phyloP scores from a whole-genome alignment of 2,113 vertebrate genomes.

The Balaenoptera acutorostrata region DNA sequence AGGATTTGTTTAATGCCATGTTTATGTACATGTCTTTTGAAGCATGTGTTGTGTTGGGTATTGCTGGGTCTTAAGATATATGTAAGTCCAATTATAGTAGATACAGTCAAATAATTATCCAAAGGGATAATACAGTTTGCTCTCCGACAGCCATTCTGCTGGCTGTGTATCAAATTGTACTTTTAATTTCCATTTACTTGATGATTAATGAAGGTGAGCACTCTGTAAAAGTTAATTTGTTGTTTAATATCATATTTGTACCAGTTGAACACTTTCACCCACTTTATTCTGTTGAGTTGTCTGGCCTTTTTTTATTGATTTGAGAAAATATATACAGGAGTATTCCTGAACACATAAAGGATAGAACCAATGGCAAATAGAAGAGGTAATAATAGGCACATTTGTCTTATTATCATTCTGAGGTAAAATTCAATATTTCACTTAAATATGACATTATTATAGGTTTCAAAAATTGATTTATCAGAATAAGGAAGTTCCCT shows the following conservation, averaged over 20 bases:
- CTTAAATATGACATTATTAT: background rate
- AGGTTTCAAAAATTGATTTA: background rate
- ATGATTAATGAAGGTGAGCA: background rate
- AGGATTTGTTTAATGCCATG: background rate
- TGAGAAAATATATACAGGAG: background rate
- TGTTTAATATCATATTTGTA: background rate
- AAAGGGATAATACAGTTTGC: background rate
- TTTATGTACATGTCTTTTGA: background rate
- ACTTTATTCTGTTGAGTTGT: background rate
- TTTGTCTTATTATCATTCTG: background rate
- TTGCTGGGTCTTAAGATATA: background rate
- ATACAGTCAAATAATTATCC: background rate
- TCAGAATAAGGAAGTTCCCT: background rate
- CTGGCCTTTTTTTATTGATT: background rate
- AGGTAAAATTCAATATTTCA: background rate
- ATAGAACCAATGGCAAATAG: background rate
- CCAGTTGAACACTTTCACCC: background rate
- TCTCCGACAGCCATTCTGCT: background rate
- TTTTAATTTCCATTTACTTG: background rate
- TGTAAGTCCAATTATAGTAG: background rate
- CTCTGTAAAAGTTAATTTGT: background rate
- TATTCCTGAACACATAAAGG: background rate
- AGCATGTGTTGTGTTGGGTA: background rate
- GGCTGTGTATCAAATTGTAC: background rate
- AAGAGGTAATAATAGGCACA: background rate